Evolutionary conservation across 2,797 vertebrate genomes (phyloP).

Genomic region (Halcyon chelicuti): DNA sequence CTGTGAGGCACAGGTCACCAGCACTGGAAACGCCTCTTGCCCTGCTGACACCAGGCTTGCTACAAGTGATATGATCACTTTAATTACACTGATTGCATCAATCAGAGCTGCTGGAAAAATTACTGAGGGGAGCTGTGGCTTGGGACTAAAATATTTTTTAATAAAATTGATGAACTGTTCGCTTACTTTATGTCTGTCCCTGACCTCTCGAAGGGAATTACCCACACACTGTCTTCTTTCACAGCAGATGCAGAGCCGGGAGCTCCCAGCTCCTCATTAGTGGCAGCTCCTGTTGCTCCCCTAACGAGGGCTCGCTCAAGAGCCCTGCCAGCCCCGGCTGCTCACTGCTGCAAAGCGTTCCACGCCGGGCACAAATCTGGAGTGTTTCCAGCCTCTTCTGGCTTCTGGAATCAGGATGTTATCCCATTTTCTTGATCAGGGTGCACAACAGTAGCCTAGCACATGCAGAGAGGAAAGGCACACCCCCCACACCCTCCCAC

Average conservation of each 20-base stretch:
- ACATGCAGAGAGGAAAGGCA: fast-evolving
- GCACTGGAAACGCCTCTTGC: neutral
- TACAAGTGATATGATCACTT: neutral
- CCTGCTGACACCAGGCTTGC: neutral
- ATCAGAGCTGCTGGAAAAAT: neutral
- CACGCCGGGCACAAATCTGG: fast-evolving
- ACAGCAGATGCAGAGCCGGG: fast-evolving
- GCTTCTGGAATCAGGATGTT: neutral
- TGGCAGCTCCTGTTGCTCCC: neutral
- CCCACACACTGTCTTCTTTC: neutral
- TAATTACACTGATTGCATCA: neutral
- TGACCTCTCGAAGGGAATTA: neutral
- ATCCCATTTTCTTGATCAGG: neutral
- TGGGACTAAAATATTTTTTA: neutral
- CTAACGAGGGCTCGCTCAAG: neutral
- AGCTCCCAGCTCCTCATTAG: constrained; percentile 22
- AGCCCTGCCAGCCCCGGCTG: neutral
- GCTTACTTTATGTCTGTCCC: neutral
- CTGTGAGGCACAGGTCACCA: neutral
- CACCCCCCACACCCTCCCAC: too few relatives aligned
- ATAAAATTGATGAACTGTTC: neutral
- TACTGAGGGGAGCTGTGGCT: neutral
- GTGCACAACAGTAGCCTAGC: neutral
- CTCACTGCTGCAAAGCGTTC: neutral
- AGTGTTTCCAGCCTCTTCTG: neutral